Base-by-base conservation (phyloP, 2,797 vertebrate genomes). In the Myotis findleyi region DNA sequence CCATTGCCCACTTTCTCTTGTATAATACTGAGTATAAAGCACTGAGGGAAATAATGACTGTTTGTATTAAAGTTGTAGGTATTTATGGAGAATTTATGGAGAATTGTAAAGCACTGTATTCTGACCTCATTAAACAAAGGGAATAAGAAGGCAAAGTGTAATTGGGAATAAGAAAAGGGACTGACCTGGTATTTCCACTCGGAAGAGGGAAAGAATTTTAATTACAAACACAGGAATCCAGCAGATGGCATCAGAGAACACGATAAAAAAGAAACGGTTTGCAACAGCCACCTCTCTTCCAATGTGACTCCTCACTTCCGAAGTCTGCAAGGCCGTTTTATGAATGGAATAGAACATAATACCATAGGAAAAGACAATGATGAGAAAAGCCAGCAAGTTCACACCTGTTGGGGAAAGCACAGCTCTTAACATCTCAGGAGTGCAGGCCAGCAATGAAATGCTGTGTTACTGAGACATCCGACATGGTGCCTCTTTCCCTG, bases 211-310 rank as follows among this genome's bases (percentile, higher is more conserved):
- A 44, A 99, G 98, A n/a, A 98, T 96, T 98, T 99, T 99, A 94
- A 98, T 98, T 55, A 99, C 90, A 97, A 99, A 99, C 96, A 99
- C 98, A 18, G 97, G 97, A 91, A 99, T 99, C 99, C 99, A 99
- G 98, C 99, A 99, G 99, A 99, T 99, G 98, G 99, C 99, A 87
- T 99, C 99, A 98, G 99, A 99, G 98, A 99, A 99, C 98, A 99
- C 98, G 7, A 98, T 99, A 97, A 99, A 99, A 97, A 99, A 99
- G 97, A 99, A 99, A n/a, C 92, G 91, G 87, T 98, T 99, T 94
- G 98, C 98, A 87, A 99, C 96, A 0, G 98, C 98, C 79, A 98
- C 98, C 9, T 99, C 99, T 92, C 95, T 98, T 97, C 98, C 97
- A 76, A 99, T 97, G 33, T 98, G 96, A 97, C 96, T 99, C 84